phyloP scores from a whole-genome alignment of 1,140 invertebrate species.

The Trachelipus rathkii region DNA sequence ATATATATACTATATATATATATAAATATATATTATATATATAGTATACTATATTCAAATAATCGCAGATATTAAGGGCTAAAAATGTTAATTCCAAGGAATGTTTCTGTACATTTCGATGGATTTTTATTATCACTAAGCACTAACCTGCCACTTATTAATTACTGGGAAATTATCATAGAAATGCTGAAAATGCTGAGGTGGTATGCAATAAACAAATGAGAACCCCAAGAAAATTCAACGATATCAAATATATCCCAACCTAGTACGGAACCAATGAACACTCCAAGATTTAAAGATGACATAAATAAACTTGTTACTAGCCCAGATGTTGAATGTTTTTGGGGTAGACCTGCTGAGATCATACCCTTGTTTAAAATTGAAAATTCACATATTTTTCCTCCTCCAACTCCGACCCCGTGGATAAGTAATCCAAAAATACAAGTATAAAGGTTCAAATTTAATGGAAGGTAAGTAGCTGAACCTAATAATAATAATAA shows the following conservation, averaged over 20 bases:
- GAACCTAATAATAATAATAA: constrained; percentile 70
- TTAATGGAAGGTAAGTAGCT: constrained; percentile 36
- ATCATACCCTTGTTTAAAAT: constrained; percentile 69
- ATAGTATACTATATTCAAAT: too few relatives aligned
- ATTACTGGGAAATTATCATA: not conserved
- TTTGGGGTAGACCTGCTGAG: constrained; percentile 68
- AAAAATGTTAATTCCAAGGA: too few relatives aligned
- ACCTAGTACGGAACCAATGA: constrained; percentile 72
- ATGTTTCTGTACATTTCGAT: too few relatives aligned
- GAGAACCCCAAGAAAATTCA: constrained; percentile 61
- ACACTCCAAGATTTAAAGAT: constrained; percentile 76
- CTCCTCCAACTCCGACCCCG: constrained; percentile 73
- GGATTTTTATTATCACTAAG: too few relatives aligned
- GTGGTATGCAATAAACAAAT: not conserved
- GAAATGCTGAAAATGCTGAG: not conserved
- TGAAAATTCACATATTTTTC: constrained; percentile 73
- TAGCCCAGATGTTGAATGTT: constrained; percentile 71
- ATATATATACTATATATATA: too few relatives aligned
- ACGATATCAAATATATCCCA: constrained; percentile 69
- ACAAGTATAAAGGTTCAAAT: constrained; percentile 47
- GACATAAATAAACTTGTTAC: constrained; percentile 82
- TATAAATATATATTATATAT: too few relatives aligned
- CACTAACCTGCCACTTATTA: too few relatives aligned
- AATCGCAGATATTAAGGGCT: too few relatives aligned
- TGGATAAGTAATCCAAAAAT: constrained; percentile 69